phyloP scores from a whole-genome alignment of 2,797 vertebrate species.

The Labeo calbasu region DNA sequence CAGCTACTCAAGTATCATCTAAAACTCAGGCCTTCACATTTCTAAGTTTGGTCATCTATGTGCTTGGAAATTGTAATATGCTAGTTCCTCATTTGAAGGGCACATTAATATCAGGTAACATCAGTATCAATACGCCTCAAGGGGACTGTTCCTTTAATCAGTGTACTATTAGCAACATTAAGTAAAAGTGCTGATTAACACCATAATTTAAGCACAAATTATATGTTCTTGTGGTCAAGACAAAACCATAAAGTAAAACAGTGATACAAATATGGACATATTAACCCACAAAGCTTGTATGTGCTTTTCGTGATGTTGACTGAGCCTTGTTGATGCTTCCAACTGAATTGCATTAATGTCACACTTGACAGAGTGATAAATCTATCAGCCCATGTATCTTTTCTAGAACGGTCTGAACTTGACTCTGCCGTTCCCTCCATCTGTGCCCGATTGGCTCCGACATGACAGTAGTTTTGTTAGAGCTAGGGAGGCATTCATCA shows the following conservation, averaged over 20 bases:
- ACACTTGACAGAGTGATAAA: constrained; percentile 38
- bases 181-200: neutral
- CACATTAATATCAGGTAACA: neutral
- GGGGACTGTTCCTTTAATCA: neutral
- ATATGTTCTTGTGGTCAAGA: neutral
- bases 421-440: constrained; percentile 25
- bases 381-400: constrained; percentile 22
- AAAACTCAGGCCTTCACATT: neutral
- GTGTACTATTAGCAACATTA: neutral
- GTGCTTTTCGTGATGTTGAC: constrained; percentile 1
- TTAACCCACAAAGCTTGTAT: neutral
- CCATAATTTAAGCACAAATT: neutral
- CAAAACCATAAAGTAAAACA: neutral
- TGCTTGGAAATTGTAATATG: neutral
- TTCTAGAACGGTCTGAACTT: constrained; percentile 11
- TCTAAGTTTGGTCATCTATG: neutral
- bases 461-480: constrained; percentile 19
- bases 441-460: constrained; percentile 21
- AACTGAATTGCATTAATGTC: constrained; percentile 25
- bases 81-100: neutral
- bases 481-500: constrained; percentile 26
- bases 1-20: neutral
- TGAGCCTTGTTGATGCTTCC: neutral
- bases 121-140: neutral
- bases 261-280: neutral